Base-by-base conservation (phyloP, 2,888 invertebrate genomes). In the Oscheius sp. region DNA sequence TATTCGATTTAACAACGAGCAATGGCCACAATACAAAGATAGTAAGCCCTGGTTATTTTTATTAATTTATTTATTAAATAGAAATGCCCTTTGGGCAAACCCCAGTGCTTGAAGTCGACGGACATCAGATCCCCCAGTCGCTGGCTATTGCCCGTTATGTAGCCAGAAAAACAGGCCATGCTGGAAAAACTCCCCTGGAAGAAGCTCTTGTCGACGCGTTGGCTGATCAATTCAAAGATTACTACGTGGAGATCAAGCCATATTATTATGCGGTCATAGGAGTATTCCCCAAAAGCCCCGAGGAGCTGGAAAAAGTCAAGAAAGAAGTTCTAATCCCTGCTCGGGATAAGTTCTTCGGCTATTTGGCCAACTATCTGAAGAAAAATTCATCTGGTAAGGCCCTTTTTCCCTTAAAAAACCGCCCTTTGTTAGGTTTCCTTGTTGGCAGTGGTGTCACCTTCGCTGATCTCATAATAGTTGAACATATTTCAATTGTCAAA, bases 171-270 rank as follows among this genome's bases (percentile, higher is more conserved):
- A 56, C 53, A 74, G 79, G 77, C 21, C 75, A 72, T 66, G 63
- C 69, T 29, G 79, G 79, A 3, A 55, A 74, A 27, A 75, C 61
- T 45, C 64, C 73, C 16, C 73, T 70, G 53, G 79, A 79, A 29
- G 59, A 72, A 49, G 79, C 79, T 9, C 16, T 77, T 21, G 79
- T 79, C 29, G 79, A 79, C 59, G 77, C 77, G 12, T 68, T 76
- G 41, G 76, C 73, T 35, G 79, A 79, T 41, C 79, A 75, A 52
- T 79, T 72, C 74, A 79, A 77, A 63, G 79, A 79, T 63, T 77
- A 74, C 58, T 79, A 79, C 63, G 52, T 55, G 43, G 77, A 76
- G 58, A 76, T 76, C 52, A 72, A 70, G 35, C 66, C 66, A 35
- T 79, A 73, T 59, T 79, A 71, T 58, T 79, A 79, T 61, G 46